Evolutionary conservation across 2,113 vertebrate genomes (phyloP), one percentile per base, ranked within the genome.

Genomic region (Pyxicephalus adspersus): DNA sequence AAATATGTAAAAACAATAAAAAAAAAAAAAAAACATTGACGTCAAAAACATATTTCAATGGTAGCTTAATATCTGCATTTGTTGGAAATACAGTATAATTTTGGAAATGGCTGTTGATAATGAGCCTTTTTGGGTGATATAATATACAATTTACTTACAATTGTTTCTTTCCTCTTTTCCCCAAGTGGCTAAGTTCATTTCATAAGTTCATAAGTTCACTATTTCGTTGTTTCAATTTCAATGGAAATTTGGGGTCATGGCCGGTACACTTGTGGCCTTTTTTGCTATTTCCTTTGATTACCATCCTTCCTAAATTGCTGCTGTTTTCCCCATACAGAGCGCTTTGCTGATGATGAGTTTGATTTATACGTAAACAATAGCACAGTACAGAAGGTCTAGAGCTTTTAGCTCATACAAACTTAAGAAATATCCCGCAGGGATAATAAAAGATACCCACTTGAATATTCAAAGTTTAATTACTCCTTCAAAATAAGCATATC

Each of bases 231-330:
- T 58, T 57, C 52, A 34, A 73, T 58, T 58, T 73, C 52, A 34
- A 57, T 72, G 68, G 50, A 72, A 55, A 70, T 72, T 72, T 72
- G 25, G 68, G 68, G 68, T 72, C 68, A 72, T 8, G 8, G 26
- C 26, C 8, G 28, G 52, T 52, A 73, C 70, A 54, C 19, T 73
- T 26, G 3, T 13, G 28, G 52, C 29, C 70, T 34, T 73, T n/a
- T 20, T n/a, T 58, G 25, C 52, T 29, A 57, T 73, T 73, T 73
- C 0, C 4, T 31, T 19, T 22, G 28, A 57, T 73, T 57, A 73
- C 19, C 28, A 73, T 31, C n/a, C 26, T 58, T 58, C 11, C 55
- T 57, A 45, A 73, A 58, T 73, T 17, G 31, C 52, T 29, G 31
- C 5, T n/a, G 50, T 9, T 28, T n/a, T 72, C 29, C 68, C 51